These are phyloP conservation scores for Pheosia gnoma DNA, from an alignment of 2,888 invertebrate species.

Conservation along the genomic window DNA sequence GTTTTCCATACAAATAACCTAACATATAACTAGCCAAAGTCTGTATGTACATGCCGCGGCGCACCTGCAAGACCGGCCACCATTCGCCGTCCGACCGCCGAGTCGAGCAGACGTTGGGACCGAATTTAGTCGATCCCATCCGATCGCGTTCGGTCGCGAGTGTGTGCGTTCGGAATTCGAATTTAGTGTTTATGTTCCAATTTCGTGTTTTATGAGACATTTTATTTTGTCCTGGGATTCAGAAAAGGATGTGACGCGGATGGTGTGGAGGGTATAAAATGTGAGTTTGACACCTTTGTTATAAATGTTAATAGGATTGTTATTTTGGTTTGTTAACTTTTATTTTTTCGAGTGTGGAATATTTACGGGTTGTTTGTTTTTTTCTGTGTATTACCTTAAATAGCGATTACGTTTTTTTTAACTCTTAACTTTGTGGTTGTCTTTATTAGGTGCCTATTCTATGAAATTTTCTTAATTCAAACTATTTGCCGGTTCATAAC, in stretches of 20 bases:
- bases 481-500: no score
- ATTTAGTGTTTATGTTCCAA: slow-evolving; percentile 61
- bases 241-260: slow-evolving; percentile 41
- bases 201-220: slow-evolving; percentile 67
- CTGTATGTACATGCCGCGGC: background rate
- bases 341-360: slow-evolving; percentile 44
- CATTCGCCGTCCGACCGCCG: slow-evolving; percentile 62
- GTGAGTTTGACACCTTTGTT: slow-evolving; percentile 64
- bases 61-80: slow-evolving; percentile 48
- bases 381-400: no score
- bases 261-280: slow-evolving; percentile 65
- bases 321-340: slow-evolving; percentile 51
- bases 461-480: no score
- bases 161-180: slow-evolving; percentile 49
- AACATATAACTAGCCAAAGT: background rate
- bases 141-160: slow-evolving; percentile 50
- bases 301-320: slow-evolving; percentile 46
- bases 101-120: slow-evolving; percentile 46
- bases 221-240: slow-evolving; percentile 56
- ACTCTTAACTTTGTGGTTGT: no score
- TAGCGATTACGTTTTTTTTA: no score
- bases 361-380: slow-evolving; percentile 26
- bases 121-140: slow-evolving; percentile 13
- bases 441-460: no score
- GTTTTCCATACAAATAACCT: background rate